Conservation (phyloP, 2,888 invertebrate species). For the Patella ulyssiponensis region DNA sequence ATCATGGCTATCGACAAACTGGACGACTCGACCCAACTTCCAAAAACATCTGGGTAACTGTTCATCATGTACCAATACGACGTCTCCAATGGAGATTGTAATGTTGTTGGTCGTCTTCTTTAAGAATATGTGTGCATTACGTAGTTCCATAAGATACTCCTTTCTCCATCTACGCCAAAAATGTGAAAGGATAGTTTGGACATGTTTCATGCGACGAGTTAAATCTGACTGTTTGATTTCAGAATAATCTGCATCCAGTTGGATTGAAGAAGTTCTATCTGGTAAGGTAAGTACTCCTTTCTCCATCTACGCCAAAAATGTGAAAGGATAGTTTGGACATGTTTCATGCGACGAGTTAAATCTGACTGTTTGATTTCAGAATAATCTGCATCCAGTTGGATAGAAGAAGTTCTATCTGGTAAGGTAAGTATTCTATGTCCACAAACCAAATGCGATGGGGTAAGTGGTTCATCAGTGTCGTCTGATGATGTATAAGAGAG, state of each 20-base stretch:
- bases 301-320: conserved; percentile 8
- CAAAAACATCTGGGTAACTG: neutral
- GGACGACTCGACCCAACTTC: neutral
- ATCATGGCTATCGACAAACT: neutral
- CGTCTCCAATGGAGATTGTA: neutral
- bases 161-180: conserved; percentile 8
- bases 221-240: conserved; percentile 4
- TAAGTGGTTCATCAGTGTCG: conserved; percentile 19
- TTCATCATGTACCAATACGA: neutral
- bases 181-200: neutral
- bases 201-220: neutral
- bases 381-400: neutral
- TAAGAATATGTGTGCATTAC: neutral
- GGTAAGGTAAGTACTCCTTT: conserved; percentile 11
- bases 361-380: neutral
- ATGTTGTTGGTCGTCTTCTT: neutral
- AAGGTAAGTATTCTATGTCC: conserved; percentile 12
- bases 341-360: neutral
- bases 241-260: neutral
- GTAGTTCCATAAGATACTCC: neutral
- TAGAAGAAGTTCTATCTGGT: conserved; percentile 4
- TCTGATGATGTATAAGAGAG: conserved; percentile 8
- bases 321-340: neutral
- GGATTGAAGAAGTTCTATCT: neutral
- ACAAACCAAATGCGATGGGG: conserved; percentile 20